Evolutionary conservation across 2,797 vertebrate genomes (phyloP).

Genomic region (Leuciscus waleckii): DNA sequence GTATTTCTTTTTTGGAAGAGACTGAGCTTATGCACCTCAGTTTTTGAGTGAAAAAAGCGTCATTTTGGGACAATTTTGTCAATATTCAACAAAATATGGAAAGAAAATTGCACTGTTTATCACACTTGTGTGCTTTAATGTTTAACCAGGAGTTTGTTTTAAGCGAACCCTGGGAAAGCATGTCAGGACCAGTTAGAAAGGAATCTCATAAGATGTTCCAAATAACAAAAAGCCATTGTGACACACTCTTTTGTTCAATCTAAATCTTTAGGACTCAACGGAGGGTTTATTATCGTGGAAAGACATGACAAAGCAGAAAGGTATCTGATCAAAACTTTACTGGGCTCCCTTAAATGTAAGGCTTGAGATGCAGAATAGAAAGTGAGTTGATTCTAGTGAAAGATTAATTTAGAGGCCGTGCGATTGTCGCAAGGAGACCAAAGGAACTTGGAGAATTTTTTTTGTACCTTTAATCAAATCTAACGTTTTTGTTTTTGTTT

Average conservation of each 20-base stretch:
- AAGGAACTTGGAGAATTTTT: not conserved
- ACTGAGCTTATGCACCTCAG: too few species aligned
- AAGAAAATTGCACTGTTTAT: too few species aligned
- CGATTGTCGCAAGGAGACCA: too few species aligned
- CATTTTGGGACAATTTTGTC: too few species aligned
- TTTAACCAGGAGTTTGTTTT: too few species aligned
- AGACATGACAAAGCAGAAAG: conserved; percentile 4
- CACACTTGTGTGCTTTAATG: too few species aligned
- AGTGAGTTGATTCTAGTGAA: too few species aligned
- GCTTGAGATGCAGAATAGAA: not conserved
- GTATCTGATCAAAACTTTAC: conserved; percentile 16
- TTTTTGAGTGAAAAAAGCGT: too few species aligned
- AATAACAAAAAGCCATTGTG: not conserved
- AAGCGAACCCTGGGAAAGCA: not conserved
- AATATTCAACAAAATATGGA: too few species aligned
- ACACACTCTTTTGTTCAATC: not conserved
- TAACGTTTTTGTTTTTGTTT: not conserved
- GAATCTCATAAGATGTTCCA: not conserved
- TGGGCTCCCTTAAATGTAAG: conserved; percentile 1
- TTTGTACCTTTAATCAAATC: not conserved
- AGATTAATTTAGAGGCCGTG: too few species aligned
- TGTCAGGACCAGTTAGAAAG: conserved; percentile 6
- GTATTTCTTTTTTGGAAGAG: not conserved
- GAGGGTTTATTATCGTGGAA: not conserved
- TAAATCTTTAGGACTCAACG: not conserved